Conservation (phyloP, 2,113 vertebrate genomes). For the Pseudonaja textilis region DNA sequence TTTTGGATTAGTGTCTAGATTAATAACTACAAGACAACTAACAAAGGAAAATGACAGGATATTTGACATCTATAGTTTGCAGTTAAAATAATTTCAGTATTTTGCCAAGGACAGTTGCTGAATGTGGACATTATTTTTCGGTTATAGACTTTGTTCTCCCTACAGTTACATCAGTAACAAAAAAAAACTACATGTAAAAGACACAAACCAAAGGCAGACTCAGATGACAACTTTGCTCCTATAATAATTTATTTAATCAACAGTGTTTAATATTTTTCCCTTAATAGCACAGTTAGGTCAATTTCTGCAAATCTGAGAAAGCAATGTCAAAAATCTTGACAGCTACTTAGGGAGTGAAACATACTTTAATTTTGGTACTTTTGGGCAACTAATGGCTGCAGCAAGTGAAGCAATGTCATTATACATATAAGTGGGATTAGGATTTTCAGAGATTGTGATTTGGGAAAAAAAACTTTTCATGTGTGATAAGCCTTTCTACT, state of each 20-base stretch:
- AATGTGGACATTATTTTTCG: not conserved
- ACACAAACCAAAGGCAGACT: not conserved
- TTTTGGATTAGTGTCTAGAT: not conserved
- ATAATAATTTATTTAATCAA: not conserved
- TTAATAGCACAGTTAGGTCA: not conserved
- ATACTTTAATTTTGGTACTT: not conserved
- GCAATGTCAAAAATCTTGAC: not conserved
- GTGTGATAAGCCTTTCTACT: not conserved
- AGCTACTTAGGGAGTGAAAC: not conserved
- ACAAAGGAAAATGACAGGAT: not conserved
- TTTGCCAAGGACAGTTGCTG: no score
- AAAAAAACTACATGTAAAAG: not conserved
- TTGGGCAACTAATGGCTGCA: not conserved
- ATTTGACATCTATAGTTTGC: not conserved
- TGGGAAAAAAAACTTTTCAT: not conserved
- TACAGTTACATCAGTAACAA: not conserved
- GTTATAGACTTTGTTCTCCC: not conserved
- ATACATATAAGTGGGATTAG: not conserved
- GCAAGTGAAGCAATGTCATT: not conserved
- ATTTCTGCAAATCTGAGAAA: not conserved
- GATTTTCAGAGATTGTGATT: not conserved
- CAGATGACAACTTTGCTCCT: not conserved
- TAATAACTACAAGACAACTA: not conserved
- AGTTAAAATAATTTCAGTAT: not conserved
- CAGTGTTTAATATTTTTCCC: not conserved